Base-by-base conservation (phyloP, 2,797 vertebrate genomes). In the Betta splendens region DNA sequence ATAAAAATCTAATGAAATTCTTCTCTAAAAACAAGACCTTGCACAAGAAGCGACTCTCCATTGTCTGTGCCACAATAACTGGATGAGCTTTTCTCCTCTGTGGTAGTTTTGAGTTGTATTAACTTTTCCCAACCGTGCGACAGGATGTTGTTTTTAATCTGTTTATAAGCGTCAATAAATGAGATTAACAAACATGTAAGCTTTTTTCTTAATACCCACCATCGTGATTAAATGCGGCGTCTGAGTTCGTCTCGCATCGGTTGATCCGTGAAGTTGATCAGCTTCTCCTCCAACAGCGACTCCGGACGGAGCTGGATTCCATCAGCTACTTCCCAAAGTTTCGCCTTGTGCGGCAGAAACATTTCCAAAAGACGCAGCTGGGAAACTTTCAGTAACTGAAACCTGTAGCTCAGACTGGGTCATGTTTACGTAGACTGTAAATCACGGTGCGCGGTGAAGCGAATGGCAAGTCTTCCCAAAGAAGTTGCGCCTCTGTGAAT, bases 191-290 rank as follows among this genome's bases (percentile, higher is more conserved):
- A 22, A 20, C 38, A 3, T 23, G 21, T 32, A 10, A 10, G 20
- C 33, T 18, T 5, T 15, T n/a, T 28, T 43, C 5, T 32, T 22
- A 10, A 54, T 77, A 86, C 87, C 50, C 62, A 89, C 87, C 87
- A 76, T 81, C 40, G 26, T 57, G 64, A 68, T 55, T 51, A 53
- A 55, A 28, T 45, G 64, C 51, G 58, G 54, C 54, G 71, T 64
- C 39, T 66, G 47, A 58, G 61, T 28, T 64, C 66, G 65, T 73
- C 75, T 59, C 20, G 57, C 71, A 79, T 64, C 49, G 43, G 52
- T 54, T 75, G 53, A 74, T 75, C 59, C 63, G 31, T 58, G 11
- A 63, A 76, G 64, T 64, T 62, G 69, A 42, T 69, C 60, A 64
- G 64, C 50, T 53, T 70, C 66, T 53, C 61, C 64, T 81, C 69